Base-by-base conservation (phyloP, 2,113 vertebrate species). In the Tachysurus fulvidraco region DNA sequence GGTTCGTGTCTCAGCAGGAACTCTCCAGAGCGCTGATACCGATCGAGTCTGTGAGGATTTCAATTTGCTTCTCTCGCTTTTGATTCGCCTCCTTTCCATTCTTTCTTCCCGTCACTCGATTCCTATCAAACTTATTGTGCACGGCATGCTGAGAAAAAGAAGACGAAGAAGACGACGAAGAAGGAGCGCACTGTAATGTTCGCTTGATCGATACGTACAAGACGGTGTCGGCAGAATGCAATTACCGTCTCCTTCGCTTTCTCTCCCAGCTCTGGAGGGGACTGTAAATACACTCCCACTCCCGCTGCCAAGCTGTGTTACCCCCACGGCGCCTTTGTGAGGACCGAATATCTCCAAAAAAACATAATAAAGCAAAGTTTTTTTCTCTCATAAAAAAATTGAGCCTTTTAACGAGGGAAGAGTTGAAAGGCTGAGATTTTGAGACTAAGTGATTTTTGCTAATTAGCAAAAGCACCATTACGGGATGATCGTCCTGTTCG, bases 151-250 rank as follows among this genome's bases (percentile, higher is more conserved):
- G 79, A 59, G 74, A 76, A 41, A 4, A 46, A 64, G 62, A 69
- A 52, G 83, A 64, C 81, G 65, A 77, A 41, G 67, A 82, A 25
- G 69, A 73, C 19, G 19, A 50, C 60, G 73, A 78, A 44, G 80
- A 57, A 86, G 80, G 59, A 44, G 77, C n/a, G 25, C 64, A 82
- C 41, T 25, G 85, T 88, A 84, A 88, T 81, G 76, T 86, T 87
- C 65, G 60, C 21, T 84, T 89, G 88, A 89, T 91, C 90, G 85
- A 91, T 88, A 88, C 36, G 62, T 80, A 88, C 85, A 89, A 91
- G 90, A 81, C 90, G 88, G 86, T n/a, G 14, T 74, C 87, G 83
- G 87, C 16, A 60, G 83, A 91, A 89, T 88, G 88, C 88, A 91
- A 91, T 91, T 91, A 89, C 79, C 83, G 30, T 87, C 79, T 85